A percentile compares a stretch with the other conserved stretches of the same genome.
phyloP scores from a whole-genome alignment of 2,888 invertebrate genomes.

The Hirtodrosophila trivittata region DNA sequence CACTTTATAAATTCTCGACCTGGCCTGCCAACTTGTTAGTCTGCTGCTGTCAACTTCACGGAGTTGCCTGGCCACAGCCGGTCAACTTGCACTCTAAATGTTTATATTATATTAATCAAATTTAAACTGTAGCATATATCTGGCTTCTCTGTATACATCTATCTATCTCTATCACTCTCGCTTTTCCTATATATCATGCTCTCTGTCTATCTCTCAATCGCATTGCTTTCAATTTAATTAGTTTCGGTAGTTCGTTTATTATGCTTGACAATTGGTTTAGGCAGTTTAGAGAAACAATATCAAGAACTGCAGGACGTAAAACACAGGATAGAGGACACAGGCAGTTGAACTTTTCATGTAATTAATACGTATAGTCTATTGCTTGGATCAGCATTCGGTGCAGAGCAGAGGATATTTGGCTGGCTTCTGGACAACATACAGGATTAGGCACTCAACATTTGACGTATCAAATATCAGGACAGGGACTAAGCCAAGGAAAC shows the following conservation, averaged over 20 bases:
- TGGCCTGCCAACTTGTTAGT: too few species aligned
- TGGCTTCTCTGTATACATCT: too few species aligned
- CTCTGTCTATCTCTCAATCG: neutral
- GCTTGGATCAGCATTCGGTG: constrained; percentile 15
- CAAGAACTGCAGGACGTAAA: too few species aligned
- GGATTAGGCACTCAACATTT: constrained; percentile 27
- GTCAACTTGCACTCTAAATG: too few species aligned
- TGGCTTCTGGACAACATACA: constrained; percentile 32
- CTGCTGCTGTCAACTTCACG: too few species aligned
- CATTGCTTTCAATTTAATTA: constrained; percentile 45
- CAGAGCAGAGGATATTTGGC: constrained; percentile 21
- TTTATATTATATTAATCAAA: too few species aligned
- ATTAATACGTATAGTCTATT: constrained; percentile 29
- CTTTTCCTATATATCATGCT: too few species aligned
- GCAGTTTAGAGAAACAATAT: constrained; percentile 19
- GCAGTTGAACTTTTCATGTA: constrained; percentile 16
- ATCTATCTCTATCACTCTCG: too few species aligned
- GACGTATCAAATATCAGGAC: constrained; percentile 38
- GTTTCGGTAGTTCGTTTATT: constrained; percentile 29
- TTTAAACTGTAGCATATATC: too few species aligned
- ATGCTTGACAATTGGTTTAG: constrained; percentile 38
- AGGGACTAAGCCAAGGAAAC: constrained; percentile 6
- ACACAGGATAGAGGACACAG: constrained; percentile 6
- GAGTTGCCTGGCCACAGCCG: too few species aligned
- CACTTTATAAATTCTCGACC: too few species aligned